phyloP scores from a whole-genome alignment of 2,888 invertebrate genomes.

The Cepaea hortensis region DNA sequence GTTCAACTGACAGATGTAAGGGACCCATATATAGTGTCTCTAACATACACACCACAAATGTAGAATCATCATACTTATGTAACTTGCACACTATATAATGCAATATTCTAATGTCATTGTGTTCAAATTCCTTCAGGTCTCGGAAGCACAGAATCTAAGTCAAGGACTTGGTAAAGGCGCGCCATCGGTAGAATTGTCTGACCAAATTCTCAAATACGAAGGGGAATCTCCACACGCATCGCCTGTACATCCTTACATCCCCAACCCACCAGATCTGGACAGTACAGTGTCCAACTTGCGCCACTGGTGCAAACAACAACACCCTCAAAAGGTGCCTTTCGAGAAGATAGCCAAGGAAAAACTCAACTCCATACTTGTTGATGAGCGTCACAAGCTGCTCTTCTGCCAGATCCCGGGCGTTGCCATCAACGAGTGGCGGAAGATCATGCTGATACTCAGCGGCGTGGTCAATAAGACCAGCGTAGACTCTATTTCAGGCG shows the following conservation, averaged over 20 bases:
- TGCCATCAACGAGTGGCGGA: constrained; percentile 95
- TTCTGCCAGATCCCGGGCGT: constrained; percentile 94
- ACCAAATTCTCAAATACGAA: not conserved
- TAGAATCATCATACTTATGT: too few species aligned
- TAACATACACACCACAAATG: too few species aligned
- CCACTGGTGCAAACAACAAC: constrained; percentile 52
- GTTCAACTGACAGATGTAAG: too few species aligned
- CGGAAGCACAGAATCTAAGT: not conserved
- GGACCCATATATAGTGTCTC: too few species aligned
- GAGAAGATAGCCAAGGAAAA: constrained; percentile 47
- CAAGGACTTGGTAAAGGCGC: not conserved
- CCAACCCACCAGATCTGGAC: not conserved
- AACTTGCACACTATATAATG: not conserved
- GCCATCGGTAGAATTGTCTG: not conserved
- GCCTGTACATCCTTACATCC: not conserved
- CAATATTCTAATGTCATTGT: not conserved
- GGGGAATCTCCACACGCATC: not conserved
- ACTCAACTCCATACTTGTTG: constrained; percentile 78
- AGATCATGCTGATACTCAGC: constrained; percentile 88
- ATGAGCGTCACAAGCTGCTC: constrained; percentile 87
- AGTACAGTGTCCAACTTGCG: constrained; percentile 46
- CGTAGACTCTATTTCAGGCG: constrained; percentile 49
- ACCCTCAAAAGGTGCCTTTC: constrained; percentile 41
- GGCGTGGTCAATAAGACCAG: constrained; percentile 73
- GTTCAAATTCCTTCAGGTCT: not conserved